Percentiles rank a stretch among this genome's conserved stretches.
Conservation (phyloP, 2,113 vertebrate genomes). For the Dascyllus trimaculatus region DNA sequence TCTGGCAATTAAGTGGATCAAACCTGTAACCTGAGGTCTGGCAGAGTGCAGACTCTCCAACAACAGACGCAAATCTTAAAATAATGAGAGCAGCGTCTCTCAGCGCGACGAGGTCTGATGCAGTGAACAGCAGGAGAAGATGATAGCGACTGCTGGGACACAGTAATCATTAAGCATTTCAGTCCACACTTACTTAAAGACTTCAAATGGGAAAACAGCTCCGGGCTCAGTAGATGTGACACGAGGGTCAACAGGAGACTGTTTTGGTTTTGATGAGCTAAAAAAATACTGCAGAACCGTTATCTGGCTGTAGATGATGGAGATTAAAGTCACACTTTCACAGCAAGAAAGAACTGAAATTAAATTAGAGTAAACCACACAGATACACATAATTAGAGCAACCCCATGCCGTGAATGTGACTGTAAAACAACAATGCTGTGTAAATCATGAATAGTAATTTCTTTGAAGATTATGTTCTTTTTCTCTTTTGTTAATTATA, state of each 20-base stretch:
- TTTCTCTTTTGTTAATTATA: background rate
- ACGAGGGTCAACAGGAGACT: background rate
- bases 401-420: background rate
- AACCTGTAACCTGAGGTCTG: background rate
- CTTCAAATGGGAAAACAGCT: background rate
- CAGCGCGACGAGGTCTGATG: conserved; percentile 5
- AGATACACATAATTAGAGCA: background rate
- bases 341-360: background rate
- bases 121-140: background rate
- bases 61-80: conserved; percentile 26
- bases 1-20: conserved; percentile 8
- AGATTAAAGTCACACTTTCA: background rate
- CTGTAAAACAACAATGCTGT: background rate
- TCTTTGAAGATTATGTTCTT: background rate
- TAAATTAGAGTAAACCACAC: background rate
- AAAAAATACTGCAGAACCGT: background rate
- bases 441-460: background rate
- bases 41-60: background rate
- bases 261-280: background rate
- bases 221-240: background rate
- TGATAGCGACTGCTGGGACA: background rate
- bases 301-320: background rate
- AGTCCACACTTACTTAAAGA: background rate
- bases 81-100: conserved; percentile 5
- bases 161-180: background rate